Evolutionary conservation across 2,797 vertebrate species (phyloP), one percentile per base, ranked within the genome.

Genomic region (Thalassophryne amazonica): DNA sequence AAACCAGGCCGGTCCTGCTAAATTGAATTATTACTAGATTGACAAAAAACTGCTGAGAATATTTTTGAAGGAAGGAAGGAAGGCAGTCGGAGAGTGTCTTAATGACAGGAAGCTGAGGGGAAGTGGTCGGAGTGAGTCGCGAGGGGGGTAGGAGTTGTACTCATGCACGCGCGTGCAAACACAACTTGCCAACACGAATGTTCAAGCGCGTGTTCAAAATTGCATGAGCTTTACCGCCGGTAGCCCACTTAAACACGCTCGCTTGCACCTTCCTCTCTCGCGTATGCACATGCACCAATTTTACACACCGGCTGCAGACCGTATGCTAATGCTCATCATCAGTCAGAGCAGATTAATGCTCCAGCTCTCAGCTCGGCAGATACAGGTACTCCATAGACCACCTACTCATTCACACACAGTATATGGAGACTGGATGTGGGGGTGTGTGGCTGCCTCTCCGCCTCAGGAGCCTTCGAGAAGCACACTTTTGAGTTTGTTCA

Each of bases 11-110:
- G 23, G 73, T 73, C 67, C 89, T 88, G 87, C 85, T 91, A 85
- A 87, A 90, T 89, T 91, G 79, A 91, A 91, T 91, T 91, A 91
- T 89, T 88, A 89, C 85, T 65, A 76, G 78, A 84, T 87, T 90
- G 89, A 90, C 87, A 88, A 88, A 91, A 89, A 89, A 86, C 80
- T 80, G 84, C 80, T 73, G 75, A 80, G 85, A 87, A 82, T 86
- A 80, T 86, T 87, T 85, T 86, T 78, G 79, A 79, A 81, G 76
- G 74, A 63, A 79, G 69, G 76, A 59, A 63, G 56, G 62, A 30
- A 63, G 68, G 41, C 46, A 59, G 71, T 75, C 53, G 61, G 76
- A 64, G 79, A 73, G 74, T 70, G 66, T 73, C 76, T 83, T 90
- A 88, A 90, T 90, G 87, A 89, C 81, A 73, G 83, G 76, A 82